A percentile compares a stretch with the other conserved stretches of the same genome.
Evolutionary conservation across 1,140 invertebrate species (phyloP).

Genomic region (Nebria ingens): DNA sequence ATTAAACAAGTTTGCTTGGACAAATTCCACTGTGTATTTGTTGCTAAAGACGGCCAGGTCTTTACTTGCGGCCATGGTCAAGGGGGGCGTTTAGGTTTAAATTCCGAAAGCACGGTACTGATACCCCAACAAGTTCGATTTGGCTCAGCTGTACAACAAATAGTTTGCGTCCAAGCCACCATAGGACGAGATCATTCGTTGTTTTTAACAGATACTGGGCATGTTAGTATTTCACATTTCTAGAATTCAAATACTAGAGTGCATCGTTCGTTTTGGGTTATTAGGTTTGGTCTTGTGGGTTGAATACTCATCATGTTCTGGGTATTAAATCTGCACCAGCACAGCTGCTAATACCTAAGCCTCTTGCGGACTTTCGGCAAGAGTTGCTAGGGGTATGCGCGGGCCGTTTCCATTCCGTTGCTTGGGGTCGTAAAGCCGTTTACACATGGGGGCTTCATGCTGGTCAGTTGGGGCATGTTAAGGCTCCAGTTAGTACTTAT

Average conservation of each 20-base stretch:
- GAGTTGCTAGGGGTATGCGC: constrained; percentile 43
- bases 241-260: not conserved
- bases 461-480: constrained; percentile 57
- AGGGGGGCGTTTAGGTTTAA: constrained; percentile 56
- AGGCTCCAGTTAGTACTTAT: constrained; percentile 15
- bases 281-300: constrained; percentile 55
- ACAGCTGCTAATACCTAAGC: constrained; percentile 42
- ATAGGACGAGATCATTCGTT: constrained; percentile 54
- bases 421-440: constrained; percentile 46
- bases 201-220: constrained; percentile 46
- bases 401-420: constrained; percentile 53
- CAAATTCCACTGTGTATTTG: constrained; percentile 62
- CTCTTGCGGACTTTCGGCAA: constrained; percentile 25
- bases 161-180: constrained; percentile 28
- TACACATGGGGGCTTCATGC: constrained; percentile 62
- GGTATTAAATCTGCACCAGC: constrained; percentile 43
- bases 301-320: constrained; percentile 52
- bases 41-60: constrained; percentile 43
- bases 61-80: constrained; percentile 65
- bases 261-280: constrained; percentile 18
- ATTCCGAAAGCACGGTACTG: constrained; percentile 44
- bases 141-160: constrained; percentile 26
- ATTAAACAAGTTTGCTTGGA: constrained; percentile 44
- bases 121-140: constrained; percentile 41
- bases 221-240: constrained; percentile 31